Base-by-base conservation (phyloP, 2,888 invertebrate genomes). In the Autographa pulchrina region DNA sequence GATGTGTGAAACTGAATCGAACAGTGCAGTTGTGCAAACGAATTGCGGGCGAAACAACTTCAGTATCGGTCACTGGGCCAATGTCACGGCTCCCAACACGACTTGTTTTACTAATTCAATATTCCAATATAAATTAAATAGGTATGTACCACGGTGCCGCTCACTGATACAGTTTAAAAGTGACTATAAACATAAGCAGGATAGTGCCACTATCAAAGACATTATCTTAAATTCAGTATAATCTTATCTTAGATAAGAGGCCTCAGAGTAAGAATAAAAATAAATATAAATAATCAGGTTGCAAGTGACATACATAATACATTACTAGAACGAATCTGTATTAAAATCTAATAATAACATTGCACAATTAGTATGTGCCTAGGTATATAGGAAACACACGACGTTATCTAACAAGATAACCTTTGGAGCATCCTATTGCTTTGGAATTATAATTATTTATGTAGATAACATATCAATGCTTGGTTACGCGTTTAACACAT, bases 51-150 rank as follows among this genome's bases (percentile, higher is more conserved):
- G 80, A 81, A 81, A 78, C 74, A 82, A 87, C 66, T 74, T 77
- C 80, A 84, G 82, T 87, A 87, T 91, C 84, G 92, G 93, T 93
- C 91, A 94, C 80, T 80, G 74, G 91, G 93, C 89, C 94, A 94
- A 92, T 94, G 94, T 91, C 93, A 88, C 84, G 74, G 78, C 65
- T 68, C 52, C 61, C 74, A 52, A 72, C 65, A 71, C 70, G 62
- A 63, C 64, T 70, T 75, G 71, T 62, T 41, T 67, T 62, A 69
- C 54, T 56, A 60, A 48, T 60, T 60, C 41, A 35, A 59, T 58
- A 56, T 56, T 11, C 54, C 20, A 25, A 25, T 56, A 56, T 48
- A 11, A 38, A 11, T 38, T 38, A 38, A 38, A 38, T 38, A 38
- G 8, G 38, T 38, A 38, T 1, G 6, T 8, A 35, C 9, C 11